Conservation (phyloP, 2,888 invertebrate genomes). For the Cheilosia soror region DNA sequence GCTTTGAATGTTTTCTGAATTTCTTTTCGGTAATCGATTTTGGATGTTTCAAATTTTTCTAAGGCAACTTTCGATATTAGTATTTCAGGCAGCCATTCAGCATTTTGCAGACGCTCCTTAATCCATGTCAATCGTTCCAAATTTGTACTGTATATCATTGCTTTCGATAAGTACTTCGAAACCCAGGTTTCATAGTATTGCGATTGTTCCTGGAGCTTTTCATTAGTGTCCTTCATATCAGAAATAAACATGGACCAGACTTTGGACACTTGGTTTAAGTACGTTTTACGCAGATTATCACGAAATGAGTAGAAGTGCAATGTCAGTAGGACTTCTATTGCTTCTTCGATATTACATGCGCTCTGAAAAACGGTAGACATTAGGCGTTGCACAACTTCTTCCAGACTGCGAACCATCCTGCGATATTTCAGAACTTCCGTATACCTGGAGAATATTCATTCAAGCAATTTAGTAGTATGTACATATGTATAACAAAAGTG, state of each 20-base stretch:
- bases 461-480: not conserved
- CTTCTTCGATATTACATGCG: slow-evolving; percentile 92
- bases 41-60: slow-evolving; percentile 85
- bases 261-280: slow-evolving; percentile 88
- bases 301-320: slow-evolving; percentile 91
- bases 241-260: slow-evolving; percentile 90
- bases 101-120: slow-evolving; percentile 88
- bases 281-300: slow-evolving; percentile 88
- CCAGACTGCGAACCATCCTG: slow-evolving; percentile 85
- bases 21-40: slow-evolving; percentile 81
- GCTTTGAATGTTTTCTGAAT: slow-evolving; percentile 85
- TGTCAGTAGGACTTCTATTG: slow-evolving; percentile 90
- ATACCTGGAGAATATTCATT: slow-evolving; percentile 74
- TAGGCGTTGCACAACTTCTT: slow-evolving; percentile 93
- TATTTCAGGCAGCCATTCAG: slow-evolving; percentile 91
- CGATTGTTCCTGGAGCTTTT: slow-evolving; percentile 87
- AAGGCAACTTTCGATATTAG: slow-evolving; percentile 86
- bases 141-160: slow-evolving; percentile 88
- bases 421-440: slow-evolving; percentile 83
- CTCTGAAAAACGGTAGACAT: slow-evolving; percentile 91
- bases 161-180: slow-evolving; percentile 90
- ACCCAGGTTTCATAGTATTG: slow-evolving; percentile 87
- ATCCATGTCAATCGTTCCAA: slow-evolving; percentile 87
- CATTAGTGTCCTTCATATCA: slow-evolving; percentile 90
- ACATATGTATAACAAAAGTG: too few species aligned